phyloP scores from a whole-genome alignment of 2,113 vertebrate species.

The Mormyrus iriodes region DNA sequence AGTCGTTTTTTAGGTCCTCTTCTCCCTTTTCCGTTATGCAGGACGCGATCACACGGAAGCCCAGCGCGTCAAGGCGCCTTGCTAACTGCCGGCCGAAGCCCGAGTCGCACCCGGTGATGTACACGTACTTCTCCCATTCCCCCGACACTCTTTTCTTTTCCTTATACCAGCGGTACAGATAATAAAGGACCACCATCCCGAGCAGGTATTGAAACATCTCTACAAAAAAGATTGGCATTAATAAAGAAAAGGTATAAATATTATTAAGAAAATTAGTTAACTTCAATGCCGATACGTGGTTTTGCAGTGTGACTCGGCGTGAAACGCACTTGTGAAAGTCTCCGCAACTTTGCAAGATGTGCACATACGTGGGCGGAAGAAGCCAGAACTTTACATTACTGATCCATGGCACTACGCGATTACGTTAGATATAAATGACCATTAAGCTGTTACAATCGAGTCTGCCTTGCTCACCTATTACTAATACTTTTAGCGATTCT shows the following conservation, averaged over 20 bases:
- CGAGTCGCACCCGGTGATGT: slow-evolving; percentile 58
- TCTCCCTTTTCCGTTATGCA: slow-evolving; percentile 62
- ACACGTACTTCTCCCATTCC: slow-evolving; percentile 57
- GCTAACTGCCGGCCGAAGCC: slow-evolving; percentile 63
- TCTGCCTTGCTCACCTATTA: neutral
- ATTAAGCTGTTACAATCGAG: neutral
- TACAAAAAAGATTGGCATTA: neutral
- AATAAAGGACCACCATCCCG: neutral
- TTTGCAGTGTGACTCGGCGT: too few relatives aligned
- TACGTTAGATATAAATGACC: neutral
- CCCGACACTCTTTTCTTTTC: slow-evolving; percentile 46
- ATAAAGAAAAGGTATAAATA: neutral
- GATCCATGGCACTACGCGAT: neutral
- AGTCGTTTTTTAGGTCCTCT: slow-evolving; percentile 52
- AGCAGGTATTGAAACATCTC: neutral
- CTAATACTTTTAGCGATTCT: neutral
- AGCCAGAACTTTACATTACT: neutral
- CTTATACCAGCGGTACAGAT: slow-evolving; percentile 1
- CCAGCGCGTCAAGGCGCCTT: slow-evolving; percentile 58
- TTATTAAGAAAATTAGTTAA: neutral
- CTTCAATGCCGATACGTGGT: neutral
- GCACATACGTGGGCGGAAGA: neutral
- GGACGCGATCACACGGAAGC: slow-evolving; percentile 63
- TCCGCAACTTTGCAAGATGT: neutral
- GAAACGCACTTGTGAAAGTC: neutral